Conservation (phyloP, 2,888 invertebrate species). For the Teleiodes luculella region DNA sequence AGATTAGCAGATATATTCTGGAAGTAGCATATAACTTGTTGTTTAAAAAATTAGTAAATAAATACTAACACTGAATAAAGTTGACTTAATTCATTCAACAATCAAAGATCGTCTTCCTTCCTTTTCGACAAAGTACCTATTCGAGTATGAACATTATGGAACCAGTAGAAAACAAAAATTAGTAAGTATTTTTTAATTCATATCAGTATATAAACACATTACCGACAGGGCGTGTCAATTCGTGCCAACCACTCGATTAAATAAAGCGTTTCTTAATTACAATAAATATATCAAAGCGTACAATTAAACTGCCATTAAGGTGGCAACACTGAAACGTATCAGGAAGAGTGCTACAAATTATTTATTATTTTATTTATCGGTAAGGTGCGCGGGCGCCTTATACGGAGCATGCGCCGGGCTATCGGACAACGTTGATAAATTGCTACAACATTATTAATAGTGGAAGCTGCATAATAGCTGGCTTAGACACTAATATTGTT, state of each 20-base stretch:
- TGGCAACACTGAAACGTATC: background rate
- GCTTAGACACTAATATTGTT: background rate
- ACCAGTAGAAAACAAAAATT: too few species aligned
- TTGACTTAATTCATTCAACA: too few species aligned
- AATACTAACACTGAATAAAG: too few species aligned
- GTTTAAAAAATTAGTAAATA: too few species aligned
- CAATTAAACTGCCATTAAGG: conserved; percentile 3
- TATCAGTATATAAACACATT: background rate
- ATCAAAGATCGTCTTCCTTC: too few species aligned
- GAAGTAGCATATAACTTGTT: too few species aligned
- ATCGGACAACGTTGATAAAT: conserved; percentile 6
- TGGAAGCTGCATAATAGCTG: background rate
- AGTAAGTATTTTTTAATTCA: too few species aligned
- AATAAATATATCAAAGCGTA: conserved; percentile 4
- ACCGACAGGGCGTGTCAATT: background rate
- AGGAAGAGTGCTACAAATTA: conserved; percentile 5
- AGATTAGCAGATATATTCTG: too few species aligned
- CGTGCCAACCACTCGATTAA: background rate
- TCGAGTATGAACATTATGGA: too few species aligned
- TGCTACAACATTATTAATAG: conserved; percentile 7
- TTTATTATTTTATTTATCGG: conserved; percentile 1
- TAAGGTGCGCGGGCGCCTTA: background rate
- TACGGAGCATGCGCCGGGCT: background rate
- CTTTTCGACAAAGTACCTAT: too few species aligned
- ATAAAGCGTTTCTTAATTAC: conserved; percentile 6